A percentile compares a stretch with the other conserved stretches of the same genome.
Evolutionary conservation across 2,888 invertebrate species (phyloP).

Genomic region (Vandiemenella viatica): DNA sequence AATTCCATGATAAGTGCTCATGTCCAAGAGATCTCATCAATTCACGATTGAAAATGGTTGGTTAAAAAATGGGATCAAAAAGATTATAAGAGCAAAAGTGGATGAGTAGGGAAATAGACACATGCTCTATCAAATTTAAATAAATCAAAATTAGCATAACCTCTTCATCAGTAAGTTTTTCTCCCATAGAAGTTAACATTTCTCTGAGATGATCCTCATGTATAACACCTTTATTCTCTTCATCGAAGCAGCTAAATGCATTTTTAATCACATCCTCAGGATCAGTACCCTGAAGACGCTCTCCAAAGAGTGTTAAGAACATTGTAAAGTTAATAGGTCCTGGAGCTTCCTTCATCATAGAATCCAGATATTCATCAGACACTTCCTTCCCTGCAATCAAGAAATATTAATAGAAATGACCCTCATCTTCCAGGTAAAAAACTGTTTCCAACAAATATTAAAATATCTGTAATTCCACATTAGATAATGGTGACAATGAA

Average conservation of each 20-base stretch:
- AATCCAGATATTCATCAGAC: constrained; percentile 87
- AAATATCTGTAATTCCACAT: neutral
- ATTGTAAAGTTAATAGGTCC: constrained; percentile 99
- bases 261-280: constrained; percentile 99
- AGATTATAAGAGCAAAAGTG: too few relatives aligned
- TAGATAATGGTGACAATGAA: too few relatives aligned
- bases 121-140: too few relatives aligned
- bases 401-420: too few relatives aligned
- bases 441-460: neutral
- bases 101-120: too few relatives aligned
- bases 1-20: too few relatives aligned
- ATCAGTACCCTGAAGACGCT: constrained; percentile 94
- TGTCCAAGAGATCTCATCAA: too few relatives aligned
- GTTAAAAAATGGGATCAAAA: too few relatives aligned
- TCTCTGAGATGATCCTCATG: constrained; percentile 90
- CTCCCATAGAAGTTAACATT: constrained; percentile 93
- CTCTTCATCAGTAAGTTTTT: constrained; percentile 40
- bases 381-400: constrained; percentile 87
- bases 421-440: neutral
- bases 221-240: constrained; percentile 83
- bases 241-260: constrained; percentile 98
- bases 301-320: constrained; percentile 97
- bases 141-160: too few relatives aligned
- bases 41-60: too few relatives aligned
- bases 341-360: constrained; percentile 98